Conservation (phyloP, 2,888 invertebrate genomes). For the Coelinius sp. region DNA sequence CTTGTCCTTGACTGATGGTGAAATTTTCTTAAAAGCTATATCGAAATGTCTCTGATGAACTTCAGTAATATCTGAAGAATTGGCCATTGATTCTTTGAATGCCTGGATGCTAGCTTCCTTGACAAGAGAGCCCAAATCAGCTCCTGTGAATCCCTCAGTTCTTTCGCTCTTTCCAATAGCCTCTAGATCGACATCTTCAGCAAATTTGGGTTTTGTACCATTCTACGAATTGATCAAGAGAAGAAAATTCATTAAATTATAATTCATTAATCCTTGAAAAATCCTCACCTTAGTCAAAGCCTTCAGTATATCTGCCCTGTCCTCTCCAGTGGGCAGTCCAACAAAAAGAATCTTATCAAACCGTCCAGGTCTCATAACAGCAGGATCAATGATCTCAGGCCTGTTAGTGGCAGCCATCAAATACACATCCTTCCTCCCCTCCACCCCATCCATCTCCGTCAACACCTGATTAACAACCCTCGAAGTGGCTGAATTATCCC, state of each 20-base stretch:
- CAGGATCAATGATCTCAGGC: slow-evolving; percentile 97
- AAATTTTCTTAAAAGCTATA: slow-evolving; percentile 82
- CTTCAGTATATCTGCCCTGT: slow-evolving; percentile 89
- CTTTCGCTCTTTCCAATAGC: slow-evolving; percentile 78
- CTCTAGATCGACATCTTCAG: slow-evolving; percentile 82
- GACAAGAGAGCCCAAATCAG: slow-evolving; percentile 92
- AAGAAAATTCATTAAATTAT: slow-evolving; percentile 24
- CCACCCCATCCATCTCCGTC: slow-evolving; percentile 99
- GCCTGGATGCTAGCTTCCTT: slow-evolving; percentile 89
- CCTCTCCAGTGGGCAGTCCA: slow-evolving; percentile 85
- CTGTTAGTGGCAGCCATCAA: slow-evolving; percentile 97
- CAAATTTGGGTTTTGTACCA: slow-evolving; percentile 84
- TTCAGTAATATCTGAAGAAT: slow-evolving; percentile 69
- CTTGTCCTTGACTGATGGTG: slow-evolving; percentile 88
- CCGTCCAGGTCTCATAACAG: slow-evolving; percentile 91
- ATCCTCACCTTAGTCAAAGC: slow-evolving; percentile 85
- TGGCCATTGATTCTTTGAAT: slow-evolving; percentile 81
- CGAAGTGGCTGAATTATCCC: slow-evolving; percentile 81
- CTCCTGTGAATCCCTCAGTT: slow-evolving; percentile 90
- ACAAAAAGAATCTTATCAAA: slow-evolving; percentile 92
- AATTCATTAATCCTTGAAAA: neutral
- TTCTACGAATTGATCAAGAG: slow-evolving; percentile 73
- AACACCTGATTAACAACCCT: slow-evolving; percentile 96
- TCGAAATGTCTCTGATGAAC: slow-evolving; percentile 82
- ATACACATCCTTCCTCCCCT: slow-evolving; percentile 92